Conservation (phyloP, 2,113 vertebrate genomes). For the Myiozetetes cayanensis region DNA sequence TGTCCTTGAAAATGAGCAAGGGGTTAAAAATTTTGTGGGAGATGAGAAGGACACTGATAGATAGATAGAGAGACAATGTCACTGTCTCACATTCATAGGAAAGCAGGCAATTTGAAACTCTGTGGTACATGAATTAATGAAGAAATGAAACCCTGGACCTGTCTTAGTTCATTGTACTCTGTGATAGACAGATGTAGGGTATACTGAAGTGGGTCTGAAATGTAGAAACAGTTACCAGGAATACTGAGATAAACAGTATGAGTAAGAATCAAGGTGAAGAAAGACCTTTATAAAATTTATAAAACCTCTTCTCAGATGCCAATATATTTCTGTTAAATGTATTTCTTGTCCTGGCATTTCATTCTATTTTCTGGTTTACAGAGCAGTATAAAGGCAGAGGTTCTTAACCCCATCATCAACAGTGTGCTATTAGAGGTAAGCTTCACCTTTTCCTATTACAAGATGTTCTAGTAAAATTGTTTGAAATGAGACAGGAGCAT, state of each 20-base stretch:
- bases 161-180: background rate
- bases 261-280: background rate
- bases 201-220: background rate
- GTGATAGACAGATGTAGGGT: background rate
- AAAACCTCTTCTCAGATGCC: background rate
- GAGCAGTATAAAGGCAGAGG: conserved; percentile 90
- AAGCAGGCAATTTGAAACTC: background rate
- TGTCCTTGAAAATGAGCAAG: background rate
- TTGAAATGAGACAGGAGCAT: background rate
- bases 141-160: background rate
- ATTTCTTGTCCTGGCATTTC: background rate
- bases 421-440: conserved; percentile 89
- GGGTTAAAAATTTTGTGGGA: background rate
- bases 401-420: conserved; percentile 86
- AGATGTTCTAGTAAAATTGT: background rate
- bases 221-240: background rate
- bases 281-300: background rate
- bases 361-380: conserved; percentile 64
- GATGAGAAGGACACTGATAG: background rate
- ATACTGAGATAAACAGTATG: background rate
- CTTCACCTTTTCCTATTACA: background rate
- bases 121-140: background rate
- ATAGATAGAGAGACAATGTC: background rate
- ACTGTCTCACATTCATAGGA: background rate
- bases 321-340: background rate